Evolutionary conservation across 1,140 invertebrate species (phyloP).

Genomic region (Trachelipus rathkii): DNA sequence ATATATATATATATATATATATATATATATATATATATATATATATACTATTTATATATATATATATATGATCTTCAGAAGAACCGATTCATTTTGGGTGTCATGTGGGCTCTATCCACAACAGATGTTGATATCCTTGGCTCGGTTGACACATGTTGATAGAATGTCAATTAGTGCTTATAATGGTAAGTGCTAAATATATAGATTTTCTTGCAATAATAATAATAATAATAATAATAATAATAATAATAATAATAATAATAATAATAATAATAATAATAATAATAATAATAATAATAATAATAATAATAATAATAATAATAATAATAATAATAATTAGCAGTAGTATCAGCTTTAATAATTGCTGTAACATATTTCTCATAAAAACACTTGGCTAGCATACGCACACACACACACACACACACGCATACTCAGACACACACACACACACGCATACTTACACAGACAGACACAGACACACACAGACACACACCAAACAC

Average conservation of each 20-base stretch:
- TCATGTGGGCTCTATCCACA: neutral
- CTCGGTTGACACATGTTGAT: neutral
- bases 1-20: conserved; percentile 8
- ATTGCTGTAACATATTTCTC: too few species aligned
- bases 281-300: conserved; percentile 8
- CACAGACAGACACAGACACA: too few species aligned
- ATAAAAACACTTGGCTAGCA: too few species aligned
- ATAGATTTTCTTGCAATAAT: neutral
- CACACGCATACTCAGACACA: too few species aligned
- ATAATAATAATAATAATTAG: too few species aligned
- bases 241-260: neutral
- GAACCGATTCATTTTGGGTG: neutral
- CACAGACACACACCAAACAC: too few species aligned
- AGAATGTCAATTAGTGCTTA: neutral
- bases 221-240: neutral
- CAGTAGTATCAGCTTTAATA: too few species aligned
- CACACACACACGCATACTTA: too few species aligned
- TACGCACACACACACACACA: too few species aligned
- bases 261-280: neutral
- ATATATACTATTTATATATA: neutral
- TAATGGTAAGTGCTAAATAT: neutral
- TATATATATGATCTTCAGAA: neutral
- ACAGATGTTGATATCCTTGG: neutral
- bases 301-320: neutral
- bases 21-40: conserved; percentile 1